Conservation (phyloP, 1,140 invertebrate species). For the Drosophila sucinea region DNA sequence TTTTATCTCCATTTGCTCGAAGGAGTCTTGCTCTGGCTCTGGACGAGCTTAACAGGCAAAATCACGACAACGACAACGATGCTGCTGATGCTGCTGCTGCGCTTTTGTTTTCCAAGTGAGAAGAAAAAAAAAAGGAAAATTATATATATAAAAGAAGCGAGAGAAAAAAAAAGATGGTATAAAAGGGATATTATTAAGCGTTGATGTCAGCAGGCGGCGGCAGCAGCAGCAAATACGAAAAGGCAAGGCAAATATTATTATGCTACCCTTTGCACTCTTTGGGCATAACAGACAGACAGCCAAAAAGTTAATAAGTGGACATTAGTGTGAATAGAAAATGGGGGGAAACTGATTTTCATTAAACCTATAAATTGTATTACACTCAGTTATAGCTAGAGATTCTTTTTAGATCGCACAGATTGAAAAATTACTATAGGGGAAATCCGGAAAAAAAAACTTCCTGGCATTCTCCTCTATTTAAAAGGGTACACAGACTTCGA, state of each 20-base stretch:
- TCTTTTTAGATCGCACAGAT: too few relatives aligned
- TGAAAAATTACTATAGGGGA: too few relatives aligned
- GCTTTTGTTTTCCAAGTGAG: constrained; percentile 70
- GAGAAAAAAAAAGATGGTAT: constrained; percentile 40
- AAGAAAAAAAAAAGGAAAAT: constrained; percentile 44
- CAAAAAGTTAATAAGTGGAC: too few relatives aligned
- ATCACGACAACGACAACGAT: constrained; percentile 38
- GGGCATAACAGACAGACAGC: background rate
- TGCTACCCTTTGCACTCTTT: background rate
- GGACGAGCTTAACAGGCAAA: constrained; percentile 46
- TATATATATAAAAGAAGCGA: background rate
- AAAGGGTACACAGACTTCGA: background rate
- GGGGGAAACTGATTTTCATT: too few relatives aligned
- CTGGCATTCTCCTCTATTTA: too few relatives aligned
- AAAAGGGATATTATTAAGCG: constrained; percentile 78
- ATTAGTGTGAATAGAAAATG: too few relatives aligned
- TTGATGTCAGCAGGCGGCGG: constrained; percentile 66
- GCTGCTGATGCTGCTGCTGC: constrained; percentile 21
- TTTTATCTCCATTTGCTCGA: constrained; percentile 75
- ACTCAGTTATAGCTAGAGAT: too few relatives aligned
- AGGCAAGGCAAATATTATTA: constrained; percentile 18
- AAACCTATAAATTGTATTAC: too few relatives aligned
- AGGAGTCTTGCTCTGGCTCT: constrained; percentile 43
- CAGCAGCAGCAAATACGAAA: constrained; percentile 53
- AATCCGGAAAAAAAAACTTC: too few relatives aligned